These are phyloP conservation scores for Typhlomys cinereus DNA, from an alignment of 2,113 vertebrate genomes.

Conservation along the genomic window DNA sequence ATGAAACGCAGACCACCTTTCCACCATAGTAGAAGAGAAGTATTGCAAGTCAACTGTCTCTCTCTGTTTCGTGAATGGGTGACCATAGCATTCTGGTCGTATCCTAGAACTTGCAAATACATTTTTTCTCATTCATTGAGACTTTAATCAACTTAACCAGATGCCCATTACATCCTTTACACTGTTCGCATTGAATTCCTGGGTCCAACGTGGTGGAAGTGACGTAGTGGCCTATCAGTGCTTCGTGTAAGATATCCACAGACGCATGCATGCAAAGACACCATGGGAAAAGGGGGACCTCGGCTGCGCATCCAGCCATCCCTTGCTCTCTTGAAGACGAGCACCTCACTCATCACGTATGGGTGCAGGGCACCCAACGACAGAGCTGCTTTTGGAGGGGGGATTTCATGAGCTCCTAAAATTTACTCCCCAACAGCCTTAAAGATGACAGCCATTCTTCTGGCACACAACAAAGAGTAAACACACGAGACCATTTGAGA, in stretches of 20 bases:
- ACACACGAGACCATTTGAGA: constrained; percentile 14
- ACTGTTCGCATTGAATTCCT: not conserved
- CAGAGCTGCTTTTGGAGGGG: not conserved
- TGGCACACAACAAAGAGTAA: constrained; percentile 49
- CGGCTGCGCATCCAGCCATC: not conserved
- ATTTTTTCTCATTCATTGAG: not conserved
- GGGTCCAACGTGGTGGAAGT: not conserved
- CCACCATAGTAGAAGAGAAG: not conserved
- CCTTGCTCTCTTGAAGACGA: not conserved
- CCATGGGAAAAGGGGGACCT: not conserved
- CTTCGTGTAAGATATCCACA: not conserved
- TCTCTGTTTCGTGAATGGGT: not conserved
- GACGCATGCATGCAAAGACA: not conserved
- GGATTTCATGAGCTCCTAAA: not conserved
- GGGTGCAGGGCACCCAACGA: not conserved
- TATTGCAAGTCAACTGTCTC: not conserved
- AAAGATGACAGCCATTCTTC: not conserved
- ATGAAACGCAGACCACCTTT: not conserved
- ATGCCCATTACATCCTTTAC: not conserved
- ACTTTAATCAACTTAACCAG: not conserved
- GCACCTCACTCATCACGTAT: not conserved
- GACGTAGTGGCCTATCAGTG: not conserved
- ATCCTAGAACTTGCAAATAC: not conserved
- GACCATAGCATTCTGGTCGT: not conserved
- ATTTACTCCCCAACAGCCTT: constrained; percentile 37